phyloP scores from a whole-genome alignment of 1,140 invertebrate genomes.

The Megathymus violae region DNA sequence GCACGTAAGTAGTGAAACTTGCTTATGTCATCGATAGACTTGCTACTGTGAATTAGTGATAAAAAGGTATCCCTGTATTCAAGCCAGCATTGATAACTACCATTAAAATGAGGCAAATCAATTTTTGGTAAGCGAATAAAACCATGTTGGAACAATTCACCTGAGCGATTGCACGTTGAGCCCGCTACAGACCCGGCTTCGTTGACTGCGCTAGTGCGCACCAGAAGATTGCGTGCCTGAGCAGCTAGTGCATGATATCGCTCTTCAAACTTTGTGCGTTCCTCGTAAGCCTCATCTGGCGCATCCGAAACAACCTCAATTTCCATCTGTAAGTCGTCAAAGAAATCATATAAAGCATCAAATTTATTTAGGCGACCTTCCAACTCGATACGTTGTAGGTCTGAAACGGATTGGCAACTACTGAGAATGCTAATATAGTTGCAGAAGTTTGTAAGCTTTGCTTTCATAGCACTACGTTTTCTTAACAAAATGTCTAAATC shows the following conservation, averaged over 20 bases:
- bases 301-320: slow-evolving; percentile 27
- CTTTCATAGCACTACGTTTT: neutral
- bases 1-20: slow-evolving; percentile 30
- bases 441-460: slow-evolving; percentile 2
- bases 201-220: neutral
- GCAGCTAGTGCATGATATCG: slow-evolving; percentile 16
- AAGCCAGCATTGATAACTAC: slow-evolving; percentile 15
- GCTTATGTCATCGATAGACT: slow-evolving; percentile 24
- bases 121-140: slow-evolving; percentile 10
- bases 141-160: neutral
- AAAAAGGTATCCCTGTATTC: slow-evolving; percentile 19
- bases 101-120: slow-evolving; percentile 11
- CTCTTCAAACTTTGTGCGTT: slow-evolving; percentile 24
- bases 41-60: slow-evolving; percentile 26
- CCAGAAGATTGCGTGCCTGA: slow-evolving; percentile 1
- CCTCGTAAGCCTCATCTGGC: neutral
- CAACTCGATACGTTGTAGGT: slow-evolving; percentile 5
- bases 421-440: neutral
- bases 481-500: neutral
- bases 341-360: slow-evolving; percentile 22
- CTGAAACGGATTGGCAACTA: neutral
- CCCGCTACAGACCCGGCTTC: neutral
- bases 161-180: neutral
- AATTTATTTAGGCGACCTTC: slow-evolving; percentile 28
- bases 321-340: slow-evolving; percentile 34